Conservation (phyloP, 2,113 vertebrate species). For the Xiphophorus couchianus region DNA sequence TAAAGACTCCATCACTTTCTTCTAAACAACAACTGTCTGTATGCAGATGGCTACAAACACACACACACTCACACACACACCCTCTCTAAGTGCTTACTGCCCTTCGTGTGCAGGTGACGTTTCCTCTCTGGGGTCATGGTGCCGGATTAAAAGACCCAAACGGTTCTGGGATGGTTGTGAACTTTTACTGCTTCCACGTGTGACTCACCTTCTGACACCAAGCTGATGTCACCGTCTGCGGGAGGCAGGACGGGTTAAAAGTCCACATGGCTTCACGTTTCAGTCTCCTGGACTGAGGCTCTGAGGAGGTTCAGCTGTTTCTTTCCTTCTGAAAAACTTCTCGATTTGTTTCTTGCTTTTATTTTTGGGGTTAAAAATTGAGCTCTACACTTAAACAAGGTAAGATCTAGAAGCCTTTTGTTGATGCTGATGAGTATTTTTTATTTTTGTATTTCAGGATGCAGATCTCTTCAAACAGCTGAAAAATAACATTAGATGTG, state of each 20-base stretch:
- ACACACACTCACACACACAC: background rate
- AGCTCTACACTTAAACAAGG: constrained; percentile 43
- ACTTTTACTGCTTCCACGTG: constrained; percentile 39
- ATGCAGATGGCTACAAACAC: constrained; percentile 11
- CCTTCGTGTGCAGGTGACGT: background rate
- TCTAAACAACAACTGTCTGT: constrained; percentile 27
- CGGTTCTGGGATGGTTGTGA: constrained; percentile 6
- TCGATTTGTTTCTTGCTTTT: background rate
- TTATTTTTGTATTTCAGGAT: background rate
- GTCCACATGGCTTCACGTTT: background rate
- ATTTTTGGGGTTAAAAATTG: background rate
- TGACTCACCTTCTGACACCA: constrained; percentile 67
- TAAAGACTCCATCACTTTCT: background rate
- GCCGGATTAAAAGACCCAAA: background rate
- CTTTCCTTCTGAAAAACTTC: background rate
- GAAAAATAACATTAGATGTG: background rate
- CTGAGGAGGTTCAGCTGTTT: background rate
- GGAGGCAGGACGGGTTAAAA: constrained; percentile 31
- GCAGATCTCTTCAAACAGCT: background rate
- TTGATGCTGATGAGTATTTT: background rate
- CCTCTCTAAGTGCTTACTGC: background rate
- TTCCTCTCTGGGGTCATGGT: background rate
- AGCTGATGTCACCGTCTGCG: constrained; percentile 35
- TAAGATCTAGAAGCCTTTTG: constrained; percentile 16
- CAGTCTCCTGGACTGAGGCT: constrained; percentile 1